Evolutionary conservation across 2,113 vertebrate genomes (phyloP), one percentile per base, ranked within the genome.

Genomic region (Aythya baeri): DNA sequence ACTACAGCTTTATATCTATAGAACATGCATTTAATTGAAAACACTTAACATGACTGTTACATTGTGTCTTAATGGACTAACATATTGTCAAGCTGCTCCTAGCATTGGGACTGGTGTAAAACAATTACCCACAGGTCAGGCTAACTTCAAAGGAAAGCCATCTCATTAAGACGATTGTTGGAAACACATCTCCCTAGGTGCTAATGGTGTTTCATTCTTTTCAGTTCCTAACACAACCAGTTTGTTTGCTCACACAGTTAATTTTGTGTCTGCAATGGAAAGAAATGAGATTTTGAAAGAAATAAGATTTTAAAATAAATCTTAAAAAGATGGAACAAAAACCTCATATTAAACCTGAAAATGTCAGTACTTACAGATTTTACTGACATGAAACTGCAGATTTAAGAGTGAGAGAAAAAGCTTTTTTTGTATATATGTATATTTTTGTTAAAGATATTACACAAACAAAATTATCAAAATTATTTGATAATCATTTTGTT

Each of bases 121-220:
- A 73, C 9, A 26, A 61, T 68, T 72, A 58, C 49, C 22, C 2
- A 14, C 4, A 6, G 57, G 20, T 85, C 66, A 85, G 49, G 8
- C 29, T 82, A 55, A 83, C 34, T 93, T 94, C 58, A 85, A 89
- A 88, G 55, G 59, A 15, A 89, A 93, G 75, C 61, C 34, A 71
- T 6, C 50, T 94, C 36, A 70, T 95, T 73, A 76, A 58, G 67
- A 27, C 34, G 61, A 80, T 12, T 50, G 46, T 6, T 86, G 25
- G n/a, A 83, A 80, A 67, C 4, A 34, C 29, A 50, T 32, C 55
- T 81, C 31, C 84, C 63, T 55, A 34, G 46, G n/a, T 77, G 23
- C 11, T 71, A 59, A 52, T 7, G n/a, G 31, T 22, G 29, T 73
- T 80, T 73, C 34, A 58, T 32, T 86, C n/a, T n/a, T 86, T 94